phyloP scores from a whole-genome alignment of 2,888 invertebrate genomes.

The Rhagium mordax region DNA sequence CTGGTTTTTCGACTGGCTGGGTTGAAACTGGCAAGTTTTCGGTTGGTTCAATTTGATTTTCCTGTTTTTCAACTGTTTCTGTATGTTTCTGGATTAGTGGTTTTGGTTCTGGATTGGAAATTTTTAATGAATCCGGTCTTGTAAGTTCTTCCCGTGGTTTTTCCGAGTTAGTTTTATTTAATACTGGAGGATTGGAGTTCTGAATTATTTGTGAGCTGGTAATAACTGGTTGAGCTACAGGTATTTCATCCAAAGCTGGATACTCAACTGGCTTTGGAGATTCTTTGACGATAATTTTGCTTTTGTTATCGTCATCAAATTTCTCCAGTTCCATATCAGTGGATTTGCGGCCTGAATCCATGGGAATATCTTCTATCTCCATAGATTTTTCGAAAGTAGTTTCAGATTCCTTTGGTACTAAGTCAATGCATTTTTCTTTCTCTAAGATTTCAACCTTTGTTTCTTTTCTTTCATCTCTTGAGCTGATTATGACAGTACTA shows the following conservation, averaged over 20 bases:
- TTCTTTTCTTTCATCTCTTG: constrained; percentile 39
- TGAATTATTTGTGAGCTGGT: background rate
- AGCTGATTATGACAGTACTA: constrained; percentile 25
- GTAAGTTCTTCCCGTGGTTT: background rate
- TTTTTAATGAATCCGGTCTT: background rate
- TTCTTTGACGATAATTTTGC: constrained; percentile 18
- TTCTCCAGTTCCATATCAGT: constrained; percentile 62
- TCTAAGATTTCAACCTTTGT: constrained; percentile 27
- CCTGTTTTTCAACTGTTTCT: background rate
- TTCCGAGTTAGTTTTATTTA: constrained; percentile 1
- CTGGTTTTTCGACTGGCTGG: constrained; percentile 11
- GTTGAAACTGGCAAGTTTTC: background rate
- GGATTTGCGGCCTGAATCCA: constrained; percentile 56
- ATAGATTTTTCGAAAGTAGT: constrained; percentile 35
- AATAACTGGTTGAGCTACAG: background rate
- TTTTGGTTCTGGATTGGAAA: background rate
- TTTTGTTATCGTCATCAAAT: constrained; percentile 51
- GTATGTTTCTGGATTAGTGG: background rate
- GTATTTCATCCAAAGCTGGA: constrained; percentile 24
- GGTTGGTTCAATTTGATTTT: background rate
- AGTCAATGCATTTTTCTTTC: constrained; percentile 15
- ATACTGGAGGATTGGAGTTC: background rate
- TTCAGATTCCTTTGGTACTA: constrained; percentile 38
- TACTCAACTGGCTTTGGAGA: constrained; percentile 10
- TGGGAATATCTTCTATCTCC: constrained; percentile 37